Base-by-base conservation (phyloP, 2,888 invertebrate species). In the Torymus texanus region DNA sequence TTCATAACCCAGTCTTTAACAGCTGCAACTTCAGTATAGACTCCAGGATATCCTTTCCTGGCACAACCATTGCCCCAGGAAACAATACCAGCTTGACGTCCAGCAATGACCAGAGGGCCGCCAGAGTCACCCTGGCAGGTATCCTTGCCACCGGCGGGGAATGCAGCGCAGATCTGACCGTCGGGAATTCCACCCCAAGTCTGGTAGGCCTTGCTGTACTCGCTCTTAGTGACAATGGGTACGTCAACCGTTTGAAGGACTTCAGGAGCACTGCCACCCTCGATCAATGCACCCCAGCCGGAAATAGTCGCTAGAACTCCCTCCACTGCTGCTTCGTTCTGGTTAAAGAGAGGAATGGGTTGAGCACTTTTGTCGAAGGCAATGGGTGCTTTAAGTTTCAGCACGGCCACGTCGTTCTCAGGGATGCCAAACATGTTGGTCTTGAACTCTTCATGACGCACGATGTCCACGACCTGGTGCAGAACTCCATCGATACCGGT, bases 131-230 rank as follows among this genome's bases (percentile, higher is more conserved):
- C 92, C 90, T 92, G 84, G 63, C 85, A 86, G 29, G 84, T 78
- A 78, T 86, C 86, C 51, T 79, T 92, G 16, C 94, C 94, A 13
- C 94, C 94, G 81, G 91, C 90, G 4, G 91, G 88, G 0, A 88
- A 88, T 0, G 93, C 94, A 13, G 94, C 94, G 85, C 94, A 94
- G 10, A 94, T 92, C 3, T 89, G 91, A 0, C 91, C 90, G 0
- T 88, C 86, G 5, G 87, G 86, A 4, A 88, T 0, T 0, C 84
- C 83, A 2, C 83, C 83, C 13, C 65, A 65, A 0, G 0, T 0
- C 0, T 18, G 5, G 84, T 94, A 94, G 0, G 92, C 92, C 0
- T 89, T 85, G 8, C 86, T 88, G 84, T 94, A 94, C 0, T 86
- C 75, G 1, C 88, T 82, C 4, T 91, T 90, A 78, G 91, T 92